Evolutionary conservation across 1,140 invertebrate species (phyloP), one percentile per base, ranked within the genome.

Genomic region (Marisa cornuarietis): DNA sequence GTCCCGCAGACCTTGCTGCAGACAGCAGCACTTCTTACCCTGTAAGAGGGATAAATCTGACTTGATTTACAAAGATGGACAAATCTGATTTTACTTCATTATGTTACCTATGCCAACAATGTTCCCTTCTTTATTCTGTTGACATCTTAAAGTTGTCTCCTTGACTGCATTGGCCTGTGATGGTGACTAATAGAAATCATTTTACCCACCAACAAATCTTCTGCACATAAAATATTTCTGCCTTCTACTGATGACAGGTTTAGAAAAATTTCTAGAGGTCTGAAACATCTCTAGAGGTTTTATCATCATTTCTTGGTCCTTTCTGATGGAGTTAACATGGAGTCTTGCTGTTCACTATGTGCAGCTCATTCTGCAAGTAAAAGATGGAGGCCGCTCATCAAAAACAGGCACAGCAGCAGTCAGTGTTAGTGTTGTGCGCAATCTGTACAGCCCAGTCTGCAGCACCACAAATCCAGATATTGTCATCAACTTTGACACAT

Each of bases 361-460:
- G 42, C 63, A 87, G 86, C 54, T 87, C 9, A 68, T 84, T 31
- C 77, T 87, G 1, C 62, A 79, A 68, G 85, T 81, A 9, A 75
- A 76, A 75, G 86, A 87, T 79, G 86, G 82, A 65, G 86, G 85
- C 9, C 75, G 76, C 11, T 83, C 86, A 10, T 68, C 82, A 9
- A 63, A 77, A 61, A 80, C 74, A 66, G 72, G 83, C 11, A 86
- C 79, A n/a, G 62, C 83, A 14, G 78, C 72, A 49, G 83, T 87
- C 20, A 79, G 31, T 18, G 88, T 88, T 16, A 83, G 24, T 49
- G 85, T 88, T 74, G 83, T 85, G 51, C 81, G 85, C 16, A 92
- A 92, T 73, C 87, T 91, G 63, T 77, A 84, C 31, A 78, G 87
- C 3, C 97, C 97, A 14, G 93, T 95, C 22, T 98, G 97, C 86